Base-by-base conservation (phyloP, 1,140 invertebrate genomes). In the Bombus difficillimus region DNA sequence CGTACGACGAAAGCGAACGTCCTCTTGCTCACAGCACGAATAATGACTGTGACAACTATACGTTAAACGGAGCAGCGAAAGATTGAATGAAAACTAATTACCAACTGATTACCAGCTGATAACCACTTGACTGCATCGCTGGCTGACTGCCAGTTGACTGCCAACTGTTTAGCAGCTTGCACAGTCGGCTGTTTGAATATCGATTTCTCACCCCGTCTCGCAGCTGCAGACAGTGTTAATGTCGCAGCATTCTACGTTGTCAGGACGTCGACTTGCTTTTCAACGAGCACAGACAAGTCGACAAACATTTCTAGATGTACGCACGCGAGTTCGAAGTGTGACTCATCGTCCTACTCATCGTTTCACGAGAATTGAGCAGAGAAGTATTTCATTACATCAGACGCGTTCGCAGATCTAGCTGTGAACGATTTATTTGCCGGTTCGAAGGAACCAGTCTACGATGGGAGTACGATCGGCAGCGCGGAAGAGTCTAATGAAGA, bases 401-500 rank as follows among this genome's bases (percentile, higher is more conserved):
- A 57, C 22, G 18, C 2, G 34, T 22, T 8, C 34, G 34, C 13
- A 4, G 57, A 9, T 37, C 10, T 1, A 15, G 18, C 41, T n/a
- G 66, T 28, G 43, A 73, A 73, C 25, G 22, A 28, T 74, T 53
- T n/a, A 12, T 12, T 34, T 12, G 32, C 9, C 15, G 5, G 37
- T 53, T 53, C 25, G 32, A 25, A 18, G 28, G 15, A 34, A 10
- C 47, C 47, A 5, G 39, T 80, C 53, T 43, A 57, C 57, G 28
- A 57, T 39, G 12, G 25, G 34, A 32, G 5, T 6, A 13, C 34
- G 78, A 57, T 41, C 78, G 57, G 53, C 13, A 68, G 66, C 43
- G 59, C 59, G 79, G 79, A 81, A 85, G 71, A 85, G 81, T 74
- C 69, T 85, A 85, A 85, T 81, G 84, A 85, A 85, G 84, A 81